These are phyloP conservation scores for Ammospiza nelsoni DNA, from an alignment of 2,113 vertebrate species.

Conservation along the genomic window DNA sequence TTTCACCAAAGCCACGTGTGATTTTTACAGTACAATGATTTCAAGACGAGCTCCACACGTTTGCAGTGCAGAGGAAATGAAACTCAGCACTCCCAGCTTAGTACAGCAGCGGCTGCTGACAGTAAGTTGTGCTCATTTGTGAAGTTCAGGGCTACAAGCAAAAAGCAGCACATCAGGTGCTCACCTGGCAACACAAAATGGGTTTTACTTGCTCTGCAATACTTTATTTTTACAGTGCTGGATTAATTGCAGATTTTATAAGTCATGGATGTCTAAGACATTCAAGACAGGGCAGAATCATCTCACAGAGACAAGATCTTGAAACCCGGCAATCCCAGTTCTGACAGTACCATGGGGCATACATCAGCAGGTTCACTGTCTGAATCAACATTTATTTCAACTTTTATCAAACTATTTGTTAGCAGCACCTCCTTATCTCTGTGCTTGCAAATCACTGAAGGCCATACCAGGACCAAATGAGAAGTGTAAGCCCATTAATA, in stretches of 20 bases:
- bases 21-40: background rate
- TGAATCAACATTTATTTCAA: background rate
- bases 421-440: background rate
- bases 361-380: background rate
- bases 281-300: background rate
- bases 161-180: constrained; percentile 23
- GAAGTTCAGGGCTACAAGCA: constrained; percentile 33
- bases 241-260: background rate
- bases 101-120: constrained; percentile 36
- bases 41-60: background rate
- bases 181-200: constrained; percentile 40
- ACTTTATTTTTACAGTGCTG: background rate
- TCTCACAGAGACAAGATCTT: background rate
- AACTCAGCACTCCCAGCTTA: background rate
- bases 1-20: background rate
- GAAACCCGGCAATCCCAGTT: background rate
- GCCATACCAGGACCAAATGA: background rate
- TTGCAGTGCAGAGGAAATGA: background rate
- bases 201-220: constrained; percentile 11
- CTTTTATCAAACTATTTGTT: background rate
- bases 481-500: background rate
- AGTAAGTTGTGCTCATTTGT: constrained; percentile 4
- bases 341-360: background rate
- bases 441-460: background rate
- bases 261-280: background rate